Evolutionary conservation across 2,797 vertebrate species (phyloP).

Genomic region (Leptatherina wallacei): DNA sequence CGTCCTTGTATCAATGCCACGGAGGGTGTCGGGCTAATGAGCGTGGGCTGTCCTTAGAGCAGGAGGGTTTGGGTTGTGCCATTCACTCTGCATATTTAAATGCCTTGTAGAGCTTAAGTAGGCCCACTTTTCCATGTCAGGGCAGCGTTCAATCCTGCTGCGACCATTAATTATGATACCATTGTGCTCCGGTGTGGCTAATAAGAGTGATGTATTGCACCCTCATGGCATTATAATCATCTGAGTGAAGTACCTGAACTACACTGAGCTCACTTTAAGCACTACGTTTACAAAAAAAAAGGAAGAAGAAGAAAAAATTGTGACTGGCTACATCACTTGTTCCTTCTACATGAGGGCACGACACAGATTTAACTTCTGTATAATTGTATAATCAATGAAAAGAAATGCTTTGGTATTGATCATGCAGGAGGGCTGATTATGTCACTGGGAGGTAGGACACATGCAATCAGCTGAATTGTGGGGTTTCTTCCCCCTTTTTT

Average conservation of each 20-base stretch:
- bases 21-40: constrained; percentile 77
- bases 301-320: constrained; percentile 32
- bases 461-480: constrained; percentile 3
- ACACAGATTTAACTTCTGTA: constrained; percentile 74
- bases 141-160: constrained; percentile 85
- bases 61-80: constrained; percentile 81
- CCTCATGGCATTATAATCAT: constrained; percentile 84
- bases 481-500: background rate
- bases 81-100: constrained; percentile 84
- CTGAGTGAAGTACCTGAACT: constrained; percentile 81
- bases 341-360: constrained; percentile 46
- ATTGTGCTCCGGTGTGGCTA: constrained; percentile 86
- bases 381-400: constrained; percentile 84
- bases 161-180: constrained; percentile 88
- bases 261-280: constrained; percentile 70
- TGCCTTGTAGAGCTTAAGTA: constrained; percentile 85
- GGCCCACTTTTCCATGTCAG: constrained; percentile 85
- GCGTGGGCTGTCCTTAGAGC: constrained; percentile 79
- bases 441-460: constrained; percentile 40
- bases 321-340: constrained; percentile 26
- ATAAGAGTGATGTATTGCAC: constrained; percentile 87
- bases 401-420: constrained; percentile 81
- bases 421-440: constrained; percentile 54
- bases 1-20: constrained; percentile 73
- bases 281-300: constrained; percentile 40